phyloP scores from a whole-genome alignment of 2,888 invertebrate genomes.

The Drosophila meridiana region DNA sequence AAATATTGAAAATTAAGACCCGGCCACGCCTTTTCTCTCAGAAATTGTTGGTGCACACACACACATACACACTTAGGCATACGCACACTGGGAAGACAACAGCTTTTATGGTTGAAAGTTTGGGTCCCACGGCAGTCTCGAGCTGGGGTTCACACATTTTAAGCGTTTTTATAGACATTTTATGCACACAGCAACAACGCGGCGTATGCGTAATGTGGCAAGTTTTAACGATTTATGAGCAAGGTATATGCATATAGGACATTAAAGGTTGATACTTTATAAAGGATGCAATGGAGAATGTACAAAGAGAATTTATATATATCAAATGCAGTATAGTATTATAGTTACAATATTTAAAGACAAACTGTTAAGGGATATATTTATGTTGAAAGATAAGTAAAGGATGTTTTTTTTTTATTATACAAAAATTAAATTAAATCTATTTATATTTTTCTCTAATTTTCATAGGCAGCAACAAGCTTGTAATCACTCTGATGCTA shows the following conservation, averaged over 20 bases:
- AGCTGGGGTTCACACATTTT: slow-evolving; percentile 60
- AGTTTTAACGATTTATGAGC: slow-evolving; percentile 67
- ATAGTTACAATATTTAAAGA: neutral
- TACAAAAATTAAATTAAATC: neutral
- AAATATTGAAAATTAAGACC: slow-evolving; percentile 74
- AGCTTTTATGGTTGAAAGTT: slow-evolving; percentile 68
- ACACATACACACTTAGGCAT: slow-evolving; percentile 15
- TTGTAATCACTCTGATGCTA: neutral
- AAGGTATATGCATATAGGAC: slow-evolving; percentile 35
- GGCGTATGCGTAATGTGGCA: slow-evolving; percentile 70
- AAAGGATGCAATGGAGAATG: neutral
- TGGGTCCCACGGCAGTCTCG: slow-evolving; percentile 46
- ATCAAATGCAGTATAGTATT: neutral
- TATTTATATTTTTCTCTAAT: neutral
- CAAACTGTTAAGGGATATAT: neutral
- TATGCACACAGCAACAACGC: slow-evolving; percentile 53
- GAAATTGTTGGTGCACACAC: slow-evolving; percentile 56
- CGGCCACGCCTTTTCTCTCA: slow-evolving; percentile 26
- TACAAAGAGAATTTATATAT: neutral
- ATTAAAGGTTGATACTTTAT: slow-evolving; percentile 7
- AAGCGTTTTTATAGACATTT: slow-evolving; percentile 72
- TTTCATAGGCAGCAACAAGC: neutral
- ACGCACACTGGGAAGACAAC: slow-evolving; percentile 23
- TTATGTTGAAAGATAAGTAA: too few relatives aligned
- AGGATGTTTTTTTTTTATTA: neutral